Percentiles rank a stretch among this genome's conserved stretches.
Evolutionary conservation across 2,888 invertebrate genomes (phyloP).

Genomic region (Trichopoda pennipes): DNA sequence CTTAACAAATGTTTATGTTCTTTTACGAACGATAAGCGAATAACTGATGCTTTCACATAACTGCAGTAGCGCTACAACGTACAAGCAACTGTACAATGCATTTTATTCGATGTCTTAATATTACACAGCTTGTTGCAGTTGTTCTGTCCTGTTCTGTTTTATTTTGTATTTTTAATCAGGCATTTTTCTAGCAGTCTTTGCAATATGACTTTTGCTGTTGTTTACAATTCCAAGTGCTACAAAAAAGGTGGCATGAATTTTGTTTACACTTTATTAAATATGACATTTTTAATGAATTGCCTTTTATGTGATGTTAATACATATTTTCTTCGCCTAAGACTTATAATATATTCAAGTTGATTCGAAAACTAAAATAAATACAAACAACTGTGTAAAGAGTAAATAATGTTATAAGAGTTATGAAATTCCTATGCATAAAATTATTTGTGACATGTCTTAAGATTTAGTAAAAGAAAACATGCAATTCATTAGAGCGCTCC

Average conservation of each 20-base stretch:
- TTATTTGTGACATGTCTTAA: slow-evolving; percentile 66
- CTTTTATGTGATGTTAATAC: slow-evolving; percentile 34
- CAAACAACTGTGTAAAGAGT: slow-evolving; percentile 2
- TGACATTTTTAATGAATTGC: slow-evolving; percentile 67
- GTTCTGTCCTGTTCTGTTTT: slow-evolving; percentile 23
- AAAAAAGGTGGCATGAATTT: slow-evolving; percentile 61
- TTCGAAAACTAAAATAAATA: slow-evolving; percentile 7
- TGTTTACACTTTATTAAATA: slow-evolving; percentile 69
- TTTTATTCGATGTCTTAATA: slow-evolving; percentile 26
- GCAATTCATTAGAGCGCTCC: slow-evolving; percentile 39
- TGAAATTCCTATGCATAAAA: slow-evolving; percentile 68
- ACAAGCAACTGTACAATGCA: slow-evolving; percentile 2
- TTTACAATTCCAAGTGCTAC: slow-evolving; percentile 27
- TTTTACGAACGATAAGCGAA: slow-evolving; percentile 51
- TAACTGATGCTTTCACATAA: slow-evolving; percentile 30
- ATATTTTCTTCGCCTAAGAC: slow-evolving; percentile 9
- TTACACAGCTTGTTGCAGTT: slow-evolving; percentile 16
- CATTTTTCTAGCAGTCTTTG: slow-evolving; percentile 42
- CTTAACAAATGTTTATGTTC: slow-evolving; percentile 67
- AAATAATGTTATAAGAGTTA: slow-evolving; percentile 40
- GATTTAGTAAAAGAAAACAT: slow-evolving; percentile 62
- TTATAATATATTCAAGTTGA: slow-evolving; percentile 54
- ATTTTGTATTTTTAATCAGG: slow-evolving; percentile 35
- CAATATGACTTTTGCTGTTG: slow-evolving; percentile 51
- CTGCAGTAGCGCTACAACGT: background rate